These are phyloP conservation scores for Alauda arvensis DNA, from an alignment of 2,797 vertebrate species.

Conservation along the genomic window DNA sequence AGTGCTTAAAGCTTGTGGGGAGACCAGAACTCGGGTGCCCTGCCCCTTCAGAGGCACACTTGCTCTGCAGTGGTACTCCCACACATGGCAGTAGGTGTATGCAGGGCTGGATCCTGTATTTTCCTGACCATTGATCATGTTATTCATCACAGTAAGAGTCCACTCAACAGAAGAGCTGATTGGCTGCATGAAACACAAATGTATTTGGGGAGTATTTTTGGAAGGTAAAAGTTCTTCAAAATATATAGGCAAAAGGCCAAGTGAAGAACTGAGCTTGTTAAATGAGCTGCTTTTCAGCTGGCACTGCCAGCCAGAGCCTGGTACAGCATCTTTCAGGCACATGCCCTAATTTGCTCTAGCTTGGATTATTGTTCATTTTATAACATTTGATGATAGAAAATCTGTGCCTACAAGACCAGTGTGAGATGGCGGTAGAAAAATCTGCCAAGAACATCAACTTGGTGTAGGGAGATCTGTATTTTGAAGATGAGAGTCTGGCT, in stretches of 20 bases:
- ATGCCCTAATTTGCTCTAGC: not conserved
- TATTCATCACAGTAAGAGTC: not conserved
- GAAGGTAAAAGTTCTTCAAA: not conserved
- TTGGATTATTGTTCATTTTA: not conserved
- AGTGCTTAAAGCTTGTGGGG: not conserved
- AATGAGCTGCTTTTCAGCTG: not conserved
- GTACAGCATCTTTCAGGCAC: not conserved
- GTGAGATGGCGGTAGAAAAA: not conserved
- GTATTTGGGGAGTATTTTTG: not conserved
- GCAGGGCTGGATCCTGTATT: not conserved
- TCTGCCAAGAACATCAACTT: not conserved
- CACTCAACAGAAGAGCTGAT: not conserved
- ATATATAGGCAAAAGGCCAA: not conserved
- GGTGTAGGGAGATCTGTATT: not conserved
- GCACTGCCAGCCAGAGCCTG: not conserved
- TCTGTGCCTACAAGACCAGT: not conserved
- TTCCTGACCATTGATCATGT: not conserved
- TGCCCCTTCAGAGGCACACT: not conserved
- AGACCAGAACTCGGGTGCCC: not conserved
- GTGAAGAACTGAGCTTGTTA: not conserved
- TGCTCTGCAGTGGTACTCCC: fast-evolving
- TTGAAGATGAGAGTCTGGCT: not conserved
- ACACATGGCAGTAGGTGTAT: too few species aligned
- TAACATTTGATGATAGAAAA: not conserved
- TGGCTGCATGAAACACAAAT: not conserved